Evolutionary conservation across 1,140 invertebrate species (phyloP).

Genomic region (Papilio polytes): DNA sequence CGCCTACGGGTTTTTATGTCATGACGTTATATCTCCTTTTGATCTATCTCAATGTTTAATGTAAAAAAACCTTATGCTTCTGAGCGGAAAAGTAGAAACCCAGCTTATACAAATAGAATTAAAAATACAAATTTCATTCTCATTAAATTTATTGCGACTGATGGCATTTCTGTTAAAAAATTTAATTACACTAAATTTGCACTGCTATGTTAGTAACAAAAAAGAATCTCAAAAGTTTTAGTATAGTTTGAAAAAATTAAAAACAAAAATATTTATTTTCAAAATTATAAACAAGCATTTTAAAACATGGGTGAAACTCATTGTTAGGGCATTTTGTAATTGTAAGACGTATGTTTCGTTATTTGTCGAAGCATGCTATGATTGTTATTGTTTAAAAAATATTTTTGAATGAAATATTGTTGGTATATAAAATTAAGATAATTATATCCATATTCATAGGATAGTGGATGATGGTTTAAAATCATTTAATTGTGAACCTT

Average conservation of each 20-base stretch:
- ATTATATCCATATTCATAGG: slow-evolving; percentile 2
- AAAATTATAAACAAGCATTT: background rate
- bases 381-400: slow-evolving; percentile 12
- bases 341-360: background rate
- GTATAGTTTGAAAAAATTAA: background rate
- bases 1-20: background rate
- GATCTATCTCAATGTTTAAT: background rate
- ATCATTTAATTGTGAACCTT: background rate
- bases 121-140: background rate
- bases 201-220: background rate
- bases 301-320: background rate
- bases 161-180: background rate
- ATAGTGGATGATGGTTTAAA: background rate
- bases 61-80: background rate
- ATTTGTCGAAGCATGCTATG: background rate
- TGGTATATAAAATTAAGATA: background rate
- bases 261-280: background rate
- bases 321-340: background rate
- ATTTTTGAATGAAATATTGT: slow-evolving; percentile 6
- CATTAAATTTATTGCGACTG: background rate
- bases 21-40: background rate
- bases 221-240: background rate
- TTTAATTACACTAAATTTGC: background rate
- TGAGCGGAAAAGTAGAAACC: background rate
- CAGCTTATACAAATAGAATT: background rate